Evolutionary conservation across 2,888 invertebrate genomes (phyloP).

Genomic region (Drosophila rubida): DNA sequence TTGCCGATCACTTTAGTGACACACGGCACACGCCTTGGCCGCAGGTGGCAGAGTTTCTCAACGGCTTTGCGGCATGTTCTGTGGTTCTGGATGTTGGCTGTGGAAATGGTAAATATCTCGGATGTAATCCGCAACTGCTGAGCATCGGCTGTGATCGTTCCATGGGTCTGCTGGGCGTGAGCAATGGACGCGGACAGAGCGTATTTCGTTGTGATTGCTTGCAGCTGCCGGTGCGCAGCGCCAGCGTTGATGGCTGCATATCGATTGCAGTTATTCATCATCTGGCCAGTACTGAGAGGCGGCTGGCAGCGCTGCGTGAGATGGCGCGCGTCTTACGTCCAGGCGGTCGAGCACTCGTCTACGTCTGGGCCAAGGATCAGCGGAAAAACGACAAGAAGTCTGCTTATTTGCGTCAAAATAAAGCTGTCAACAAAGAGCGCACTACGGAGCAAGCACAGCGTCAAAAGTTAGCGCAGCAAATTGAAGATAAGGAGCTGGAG

Average conservation of each 20-base stretch:
- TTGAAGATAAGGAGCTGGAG: conserved; percentile 38
- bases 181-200: conserved; percentile 87
- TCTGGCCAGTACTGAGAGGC: conserved; percentile 92
- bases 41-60: conserved; percentile 92
- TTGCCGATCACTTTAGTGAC: conserved; percentile 96
- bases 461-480: conserved; percentile 64
- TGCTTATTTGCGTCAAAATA: conserved; percentile 89
- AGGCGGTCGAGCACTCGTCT: conserved; percentile 92
- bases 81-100: conserved; percentile 96
- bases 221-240: conserved; percentile 88
- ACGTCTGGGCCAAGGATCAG: conserved; percentile 99
- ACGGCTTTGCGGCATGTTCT: conserved; percentile 88
- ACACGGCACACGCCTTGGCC: conserved; percentile 98
- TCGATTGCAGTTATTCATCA: conserved; percentile 99
- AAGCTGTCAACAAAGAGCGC: conserved; percentile 85
- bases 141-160: conserved; percentile 94
- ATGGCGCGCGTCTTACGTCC: conserved; percentile 90
- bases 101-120: conserved; percentile 98
- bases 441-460: conserved; percentile 83
- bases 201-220: conserved; percentile 92
- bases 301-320: conserved; percentile 90
- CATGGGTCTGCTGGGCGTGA: conserved; percentile 88
- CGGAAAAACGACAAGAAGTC: conserved; percentile 88
- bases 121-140: conserved; percentile 70
- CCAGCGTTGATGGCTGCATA: conserved; percentile 91